A percentile compares a stretch with the other conserved stretches of the same genome.
phyloP scores from a whole-genome alignment of 92 coral and sea anemone genomes.

The Pocillopora meandrina region DNA sequence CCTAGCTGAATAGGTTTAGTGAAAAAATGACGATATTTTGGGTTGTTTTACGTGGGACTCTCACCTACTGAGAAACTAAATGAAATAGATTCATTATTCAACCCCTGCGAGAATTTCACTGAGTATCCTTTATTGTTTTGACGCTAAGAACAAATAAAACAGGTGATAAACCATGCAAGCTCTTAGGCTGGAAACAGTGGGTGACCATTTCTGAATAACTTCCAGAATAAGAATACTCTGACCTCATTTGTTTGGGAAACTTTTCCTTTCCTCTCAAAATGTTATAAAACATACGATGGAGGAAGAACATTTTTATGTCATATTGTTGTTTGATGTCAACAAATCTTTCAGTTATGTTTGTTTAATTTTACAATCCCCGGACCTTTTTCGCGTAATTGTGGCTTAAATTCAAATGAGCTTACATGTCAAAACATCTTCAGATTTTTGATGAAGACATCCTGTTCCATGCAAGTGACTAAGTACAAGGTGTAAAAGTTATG shows the following conservation, averaged over 20 bases:
- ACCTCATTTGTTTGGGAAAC: background rate
- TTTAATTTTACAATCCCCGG: background rate
- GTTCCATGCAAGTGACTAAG: background rate
- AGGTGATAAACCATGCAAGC: background rate
- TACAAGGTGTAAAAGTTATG: background rate
- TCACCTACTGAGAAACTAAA: too few relatives aligned
- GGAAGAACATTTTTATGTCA: too few relatives aligned
- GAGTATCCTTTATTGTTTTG: constrained; percentile 6
- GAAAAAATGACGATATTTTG: too few relatives aligned
- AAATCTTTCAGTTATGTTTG: constrained; percentile 4
- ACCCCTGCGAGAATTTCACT: background rate
- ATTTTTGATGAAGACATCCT: background rate
- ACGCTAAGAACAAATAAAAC: background rate
- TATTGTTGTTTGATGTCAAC: background rate
- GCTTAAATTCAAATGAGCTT: constrained; percentile 20
- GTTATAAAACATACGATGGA: too few relatives aligned
- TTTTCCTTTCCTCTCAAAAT: too few relatives aligned
- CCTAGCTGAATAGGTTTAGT: too few relatives aligned
- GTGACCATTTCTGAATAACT: background rate
- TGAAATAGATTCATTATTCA: constrained; percentile 3
- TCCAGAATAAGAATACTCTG: background rate
- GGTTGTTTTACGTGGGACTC: too few relatives aligned
- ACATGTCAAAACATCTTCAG: background rate
- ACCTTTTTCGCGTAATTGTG: background rate
- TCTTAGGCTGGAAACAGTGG: background rate